These are phyloP conservation scores for Python bivittatus DNA, from an alignment of 2,113 vertebrate species.

Conservation along the genomic window DNA sequence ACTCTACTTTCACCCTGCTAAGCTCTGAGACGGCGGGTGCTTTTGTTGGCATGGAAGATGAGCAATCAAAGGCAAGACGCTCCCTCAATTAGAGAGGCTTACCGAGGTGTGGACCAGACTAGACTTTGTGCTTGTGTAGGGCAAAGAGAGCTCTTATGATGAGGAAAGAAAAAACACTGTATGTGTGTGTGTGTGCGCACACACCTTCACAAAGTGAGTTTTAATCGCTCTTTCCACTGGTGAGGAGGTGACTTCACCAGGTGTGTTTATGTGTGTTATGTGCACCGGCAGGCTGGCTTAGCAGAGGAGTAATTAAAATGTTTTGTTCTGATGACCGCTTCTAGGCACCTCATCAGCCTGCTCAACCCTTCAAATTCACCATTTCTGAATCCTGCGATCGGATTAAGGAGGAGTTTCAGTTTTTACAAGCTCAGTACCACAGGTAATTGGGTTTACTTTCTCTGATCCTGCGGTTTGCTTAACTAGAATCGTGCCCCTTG, in stretches of 20 bases:
- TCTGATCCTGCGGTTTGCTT: slow-evolving; percentile 61
- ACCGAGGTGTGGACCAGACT: slow-evolving; percentile 2
- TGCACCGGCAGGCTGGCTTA: neutral
- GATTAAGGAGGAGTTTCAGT: slow-evolving; percentile 98
- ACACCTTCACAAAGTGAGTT: slow-evolving; percentile 14
- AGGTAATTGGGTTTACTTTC: slow-evolving; percentile 82
- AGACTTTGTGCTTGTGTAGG: slow-evolving; percentile 29
- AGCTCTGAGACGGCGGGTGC: neutral
- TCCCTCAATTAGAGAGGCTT: neutral
- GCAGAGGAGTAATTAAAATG: slow-evolving; percentile 64
- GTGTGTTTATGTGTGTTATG: neutral
- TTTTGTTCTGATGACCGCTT: slow-evolving; percentile 66
- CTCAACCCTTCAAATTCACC: slow-evolving; percentile 96
- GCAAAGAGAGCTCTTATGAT: neutral
- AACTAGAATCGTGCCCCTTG: neutral
- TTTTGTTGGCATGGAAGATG: neutral
- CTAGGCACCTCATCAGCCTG: slow-evolving; percentile 92
- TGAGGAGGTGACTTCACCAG: neutral
- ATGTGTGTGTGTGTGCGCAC: neutral
- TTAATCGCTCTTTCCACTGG: slow-evolving; percentile 10
- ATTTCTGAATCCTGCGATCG: slow-evolving; percentile 95
- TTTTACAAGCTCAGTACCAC: slow-evolving; percentile 95
- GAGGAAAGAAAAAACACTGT: neutral
- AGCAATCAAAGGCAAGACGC: neutral
- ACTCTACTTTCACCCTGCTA: neutral